Evolutionary conservation across 2,888 invertebrate genomes (phyloP), one percentile per base, ranked within the genome.

Genomic region (Lepetodrilus schrolli): DNA sequence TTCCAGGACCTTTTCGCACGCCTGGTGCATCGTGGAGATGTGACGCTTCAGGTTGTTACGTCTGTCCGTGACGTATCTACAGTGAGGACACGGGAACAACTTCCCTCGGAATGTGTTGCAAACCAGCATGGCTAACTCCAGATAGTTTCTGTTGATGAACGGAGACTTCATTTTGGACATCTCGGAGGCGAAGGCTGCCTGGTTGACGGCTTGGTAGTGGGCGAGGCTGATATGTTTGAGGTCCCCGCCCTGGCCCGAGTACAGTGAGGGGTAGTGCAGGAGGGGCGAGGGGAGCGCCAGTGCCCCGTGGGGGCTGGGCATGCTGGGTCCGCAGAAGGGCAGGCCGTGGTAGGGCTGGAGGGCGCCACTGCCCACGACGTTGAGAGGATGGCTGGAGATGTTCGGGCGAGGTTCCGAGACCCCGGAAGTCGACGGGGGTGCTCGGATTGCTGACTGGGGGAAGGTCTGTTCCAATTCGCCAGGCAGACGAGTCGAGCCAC

Each of bases 21-120:
- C 83, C 58, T 89, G 89, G 74, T 91, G 91, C 91, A 91, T 91
- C 10, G 91, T 91, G 0, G 89, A 86, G 21, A 90, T 88, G 81
- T 91, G 91, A 4, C 91, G 84, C 74, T 91, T 91, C 26, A 91
- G 83, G 77, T 91, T 91, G 81, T 90, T 90, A 66, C 90, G 87
- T 17, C 90, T 80, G 77, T 90, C 90, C 0, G 91, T 90, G 58
- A 88, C 87, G 80, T 90, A 90, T 34, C 87, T 82, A 73, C 90
- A 90, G 73, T 89, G 88, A 0, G 88, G 87, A 49, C 90, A 90
- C 1, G 87, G 86, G 74, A 87, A 87, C 21, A 87, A 73, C 74
- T 87, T 87, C 8, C 87, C 87, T 13, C 87, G 78, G 71, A 87
- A 87, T 17, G 87, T 87, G 74, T 86, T 87, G 58, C 87, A 87